Conservation (phyloP, 2,113 vertebrate genomes). For the Chlorodrepanis virens region DNA sequence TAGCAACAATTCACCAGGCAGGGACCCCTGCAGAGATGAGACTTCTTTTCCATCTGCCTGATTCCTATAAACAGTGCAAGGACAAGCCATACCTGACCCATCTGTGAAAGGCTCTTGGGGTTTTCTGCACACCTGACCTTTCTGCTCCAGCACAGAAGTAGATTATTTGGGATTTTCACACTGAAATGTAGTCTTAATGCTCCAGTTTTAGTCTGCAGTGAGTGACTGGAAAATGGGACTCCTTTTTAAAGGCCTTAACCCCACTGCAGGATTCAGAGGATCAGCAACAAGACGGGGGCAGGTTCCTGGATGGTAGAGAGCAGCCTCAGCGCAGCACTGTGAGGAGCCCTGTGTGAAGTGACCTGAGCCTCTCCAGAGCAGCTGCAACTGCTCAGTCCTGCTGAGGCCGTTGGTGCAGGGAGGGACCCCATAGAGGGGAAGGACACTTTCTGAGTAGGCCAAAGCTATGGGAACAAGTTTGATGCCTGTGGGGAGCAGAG, state of each 20-base stretch:
- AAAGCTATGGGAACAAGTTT: not conserved
- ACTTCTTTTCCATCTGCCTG: not conserved
- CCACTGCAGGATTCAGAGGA: not conserved
- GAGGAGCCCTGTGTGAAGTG: rapidly evolving
- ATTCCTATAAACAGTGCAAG: not conserved
- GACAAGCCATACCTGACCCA: not conserved
- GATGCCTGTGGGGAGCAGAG: not conserved
- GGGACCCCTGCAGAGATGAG: not conserved
- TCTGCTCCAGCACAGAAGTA: not conserved
- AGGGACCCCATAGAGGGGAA: not conserved
- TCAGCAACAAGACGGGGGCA: not conserved
- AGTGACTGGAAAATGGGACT: not conserved
- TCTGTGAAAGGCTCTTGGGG: not conserved
- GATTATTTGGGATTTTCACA: not conserved
- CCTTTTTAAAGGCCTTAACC: not conserved
- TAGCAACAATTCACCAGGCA: not conserved
- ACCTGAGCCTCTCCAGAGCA: not conserved
- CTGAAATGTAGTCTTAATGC: not conserved
- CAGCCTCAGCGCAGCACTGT: not conserved
- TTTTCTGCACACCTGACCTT: not conserved
- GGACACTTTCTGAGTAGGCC: not conserved
- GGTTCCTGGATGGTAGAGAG: not conserved
- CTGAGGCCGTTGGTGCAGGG: not conserved
- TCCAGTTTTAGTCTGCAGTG: not conserved
- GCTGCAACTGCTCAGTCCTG: not conserved